Evolutionary conservation across 2,888 invertebrate species (phyloP), one percentile per base, ranked within the genome.

Genomic region (Capitulum mitella): DNA sequence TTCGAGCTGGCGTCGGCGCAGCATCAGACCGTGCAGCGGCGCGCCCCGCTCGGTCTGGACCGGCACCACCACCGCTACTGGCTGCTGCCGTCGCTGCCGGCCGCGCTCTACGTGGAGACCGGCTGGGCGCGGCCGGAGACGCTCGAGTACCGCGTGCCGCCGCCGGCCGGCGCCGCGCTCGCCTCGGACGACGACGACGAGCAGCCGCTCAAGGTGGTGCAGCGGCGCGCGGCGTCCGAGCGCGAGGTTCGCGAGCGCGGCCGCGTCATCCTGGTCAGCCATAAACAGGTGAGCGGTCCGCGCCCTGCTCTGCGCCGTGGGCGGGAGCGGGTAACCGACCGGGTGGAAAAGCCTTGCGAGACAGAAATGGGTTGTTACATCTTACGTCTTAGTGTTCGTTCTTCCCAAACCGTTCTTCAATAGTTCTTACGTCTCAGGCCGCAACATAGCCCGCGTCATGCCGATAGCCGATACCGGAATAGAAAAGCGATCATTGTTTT

Each of bases 61-160:
- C 82, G 87, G 32, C 82, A 85, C 81, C 86, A 86, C 82, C 84
- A 83, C 79, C 83, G 87, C 22, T 87, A 87, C 83, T 87, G 87
- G 87, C 82, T 85, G 32, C 85, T 86, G 83, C 83, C 83, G 51
- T 83, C 84, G 5, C 84, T 85, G 1, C 85, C 86, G 16, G 29
- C 29, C 3, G 86, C 74, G 84, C 82, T 83, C 82, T 87, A 81
- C 78, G 80, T 82, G 3, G 82, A 82, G 77, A 82, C 81, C 43
- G 82, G 82, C 37, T 82, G 82, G 82, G 81, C 81, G 26, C 79
- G 80, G 32, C 43, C 77, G 12, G 64, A 81, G 74, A 80, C 80
- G 48, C 78, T 80, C n/a, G 79, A 81, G 37, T 79, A 81, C 19
- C 76, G 78, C 40, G 78, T 82, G 34, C 22, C 80, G 40, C 51